These are phyloP conservation scores for Notarius quadriscutis DNA, from an alignment of 2,113 vertebrate genomes.

Conservation along the genomic window DNA sequence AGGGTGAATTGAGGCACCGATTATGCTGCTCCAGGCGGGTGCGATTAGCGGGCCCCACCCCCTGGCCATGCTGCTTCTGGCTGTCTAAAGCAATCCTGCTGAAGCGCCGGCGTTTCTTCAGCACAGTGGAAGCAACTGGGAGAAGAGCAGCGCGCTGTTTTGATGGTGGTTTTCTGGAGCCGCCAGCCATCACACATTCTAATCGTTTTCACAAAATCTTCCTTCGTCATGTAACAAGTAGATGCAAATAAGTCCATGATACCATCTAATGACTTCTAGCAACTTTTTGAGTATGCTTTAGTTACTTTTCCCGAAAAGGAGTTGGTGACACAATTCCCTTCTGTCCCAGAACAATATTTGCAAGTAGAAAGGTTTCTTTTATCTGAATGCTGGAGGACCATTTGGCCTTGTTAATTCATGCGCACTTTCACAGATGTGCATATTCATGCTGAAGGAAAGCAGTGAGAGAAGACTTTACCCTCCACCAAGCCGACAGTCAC, in stretches of 20 bases:
- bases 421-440: constrained; percentile 50
- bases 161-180: too few relatives aligned
- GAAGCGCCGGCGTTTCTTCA: too few relatives aligned
- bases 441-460: constrained; percentile 58
- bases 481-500: constrained; percentile 57
- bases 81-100: too few relatives aligned
- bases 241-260: background rate
- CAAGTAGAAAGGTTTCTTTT: background rate
- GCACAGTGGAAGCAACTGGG: too few relatives aligned
- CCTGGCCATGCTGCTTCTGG: too few relatives aligned
- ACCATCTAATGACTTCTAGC: background rate
- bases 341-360: background rate
- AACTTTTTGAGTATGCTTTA: background rate
- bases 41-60: too few relatives aligned
- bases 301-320: background rate
- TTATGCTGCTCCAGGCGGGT: too few relatives aligned
- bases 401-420: constrained; percentile 49
- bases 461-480: constrained; percentile 55
- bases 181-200: background rate
- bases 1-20: too few relatives aligned
- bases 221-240: background rate
- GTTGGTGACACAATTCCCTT: background rate
- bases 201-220: background rate
- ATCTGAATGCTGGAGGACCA: constrained; percentile 13
- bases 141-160: too few relatives aligned